Conservation (phyloP, 2,888 invertebrate genomes). For the Chymomyza caudatula region DNA sequence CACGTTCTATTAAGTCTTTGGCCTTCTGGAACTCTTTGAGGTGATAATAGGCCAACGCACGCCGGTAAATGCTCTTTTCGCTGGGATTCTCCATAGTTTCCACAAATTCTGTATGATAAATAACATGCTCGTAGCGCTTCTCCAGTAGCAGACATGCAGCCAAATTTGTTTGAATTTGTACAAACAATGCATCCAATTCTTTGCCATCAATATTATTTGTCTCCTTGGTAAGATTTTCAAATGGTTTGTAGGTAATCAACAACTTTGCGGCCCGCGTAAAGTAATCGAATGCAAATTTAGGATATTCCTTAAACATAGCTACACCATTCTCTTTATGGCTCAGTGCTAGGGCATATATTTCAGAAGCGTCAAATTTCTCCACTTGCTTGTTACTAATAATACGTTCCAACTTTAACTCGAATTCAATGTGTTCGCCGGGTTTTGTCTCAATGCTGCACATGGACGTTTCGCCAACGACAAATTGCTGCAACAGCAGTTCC, state of each 20-base stretch:
- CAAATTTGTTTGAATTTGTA: constrained; percentile 88
- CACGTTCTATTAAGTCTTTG: constrained; percentile 79
- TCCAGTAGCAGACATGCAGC: constrained; percentile 88
- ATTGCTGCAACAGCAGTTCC: constrained; percentile 78
- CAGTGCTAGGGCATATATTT: constrained; percentile 77
- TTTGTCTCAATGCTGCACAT: constrained; percentile 77
- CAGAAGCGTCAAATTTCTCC: constrained; percentile 76
- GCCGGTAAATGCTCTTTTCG: constrained; percentile 79
- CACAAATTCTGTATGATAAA: constrained; percentile 81
- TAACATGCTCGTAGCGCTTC: constrained; percentile 83
- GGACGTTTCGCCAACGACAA: constrained; percentile 79
- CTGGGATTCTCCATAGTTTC: constrained; percentile 68
- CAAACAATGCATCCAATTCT: constrained; percentile 81
- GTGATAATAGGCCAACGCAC: constrained; percentile 79
- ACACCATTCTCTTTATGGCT: constrained; percentile 80
- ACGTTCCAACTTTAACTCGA: constrained; percentile 75
- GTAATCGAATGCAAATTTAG: constrained; percentile 84
- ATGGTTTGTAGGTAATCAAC: constrained; percentile 81
- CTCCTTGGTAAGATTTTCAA: constrained; percentile 79
- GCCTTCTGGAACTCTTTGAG: constrained; percentile 84
- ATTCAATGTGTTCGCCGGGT: constrained; percentile 53
- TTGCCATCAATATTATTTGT: constrained; percentile 66
- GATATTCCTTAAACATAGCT: constrained; percentile 82
- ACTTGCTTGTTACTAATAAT: constrained; percentile 77
- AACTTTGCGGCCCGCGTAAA: constrained; percentile 87